These are phyloP conservation scores for Nymphalis urticae DNA, from an alignment of 2,888 invertebrate genomes.

Conservation along the genomic window DNA sequence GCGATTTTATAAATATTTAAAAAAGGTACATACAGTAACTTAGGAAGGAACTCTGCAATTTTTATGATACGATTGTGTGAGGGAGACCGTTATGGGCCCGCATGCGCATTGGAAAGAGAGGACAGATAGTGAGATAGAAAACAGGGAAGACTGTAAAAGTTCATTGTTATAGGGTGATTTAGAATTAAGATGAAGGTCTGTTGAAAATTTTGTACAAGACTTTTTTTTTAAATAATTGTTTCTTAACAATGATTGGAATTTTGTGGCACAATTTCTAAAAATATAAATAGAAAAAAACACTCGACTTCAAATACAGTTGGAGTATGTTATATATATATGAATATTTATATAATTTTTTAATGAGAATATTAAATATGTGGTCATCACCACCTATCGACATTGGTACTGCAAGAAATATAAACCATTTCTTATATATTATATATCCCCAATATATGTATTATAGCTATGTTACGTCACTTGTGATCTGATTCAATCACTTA, in stretches of 20 bases:
- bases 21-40: conserved; percentile 38
- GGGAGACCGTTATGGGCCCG: conserved; percentile 14
- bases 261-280: background rate
- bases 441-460: no score
- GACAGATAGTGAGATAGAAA: conserved; percentile 18
- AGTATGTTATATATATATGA: no score
- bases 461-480: no score
- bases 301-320: no score
- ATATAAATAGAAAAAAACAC: background rate
- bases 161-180: conserved; percentile 44
- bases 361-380: no score
- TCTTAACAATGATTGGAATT: background rate
- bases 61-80: conserved; percentile 37
- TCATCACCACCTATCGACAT: no score
- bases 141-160: conserved; percentile 38
- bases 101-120: conserved; percentile 14
- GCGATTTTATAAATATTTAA: conserved; percentile 43
- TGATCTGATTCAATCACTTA: no score
- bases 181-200: conserved; percentile 39
- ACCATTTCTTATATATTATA: no score
- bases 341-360: no score
- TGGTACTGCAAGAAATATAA: no score
- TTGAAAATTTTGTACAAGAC: conserved; percentile 19
- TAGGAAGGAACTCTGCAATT: conserved; percentile 34
- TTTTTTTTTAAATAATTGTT: conserved; percentile 8